Conservation (phyloP, 2,888 invertebrate species). For the Latrodectus hesperus region DNA sequence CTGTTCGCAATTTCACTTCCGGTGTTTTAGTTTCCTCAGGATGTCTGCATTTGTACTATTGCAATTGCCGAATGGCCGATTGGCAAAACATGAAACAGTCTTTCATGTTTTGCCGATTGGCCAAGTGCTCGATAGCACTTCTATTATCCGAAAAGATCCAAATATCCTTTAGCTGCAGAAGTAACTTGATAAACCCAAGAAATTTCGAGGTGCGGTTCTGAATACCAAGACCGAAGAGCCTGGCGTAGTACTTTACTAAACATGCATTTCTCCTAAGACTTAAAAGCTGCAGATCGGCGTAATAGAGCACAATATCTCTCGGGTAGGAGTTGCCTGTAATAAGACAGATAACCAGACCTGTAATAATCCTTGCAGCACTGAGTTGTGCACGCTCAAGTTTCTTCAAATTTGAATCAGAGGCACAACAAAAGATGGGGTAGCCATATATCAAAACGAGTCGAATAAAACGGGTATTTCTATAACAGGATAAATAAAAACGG, state of each 20-base stretch:
- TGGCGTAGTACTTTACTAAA: not conserved
- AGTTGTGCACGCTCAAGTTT: too few relatives aligned
- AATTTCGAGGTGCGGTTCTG: not conserved
- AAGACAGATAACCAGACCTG: too few relatives aligned
- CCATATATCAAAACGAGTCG: too few relatives aligned
- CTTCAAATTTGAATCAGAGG: too few relatives aligned
- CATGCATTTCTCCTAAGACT: not conserved
- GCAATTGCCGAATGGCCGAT: too few relatives aligned
- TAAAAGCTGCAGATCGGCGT: not conserved
- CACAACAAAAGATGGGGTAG: too few relatives aligned
- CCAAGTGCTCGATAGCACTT: conserved; percentile 6
- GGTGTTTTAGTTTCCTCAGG: not conserved
- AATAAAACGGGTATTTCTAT: too few relatives aligned
- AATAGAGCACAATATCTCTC: not conserved
- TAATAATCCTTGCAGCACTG: conserved; percentile 11
- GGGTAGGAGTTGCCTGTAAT: not conserved
- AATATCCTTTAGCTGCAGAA: not conserved
- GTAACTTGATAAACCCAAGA: not conserved
- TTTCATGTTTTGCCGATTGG: not conserved
- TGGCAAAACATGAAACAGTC: not conserved
- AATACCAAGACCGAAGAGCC: not conserved
- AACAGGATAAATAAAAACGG: too few relatives aligned
- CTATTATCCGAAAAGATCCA: not conserved
- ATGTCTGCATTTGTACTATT: not conserved
- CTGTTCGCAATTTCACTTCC: conserved; percentile 1